Base-by-base conservation (phyloP, 2,113 vertebrate species). In the Nothoprocta pentlandii region DNA sequence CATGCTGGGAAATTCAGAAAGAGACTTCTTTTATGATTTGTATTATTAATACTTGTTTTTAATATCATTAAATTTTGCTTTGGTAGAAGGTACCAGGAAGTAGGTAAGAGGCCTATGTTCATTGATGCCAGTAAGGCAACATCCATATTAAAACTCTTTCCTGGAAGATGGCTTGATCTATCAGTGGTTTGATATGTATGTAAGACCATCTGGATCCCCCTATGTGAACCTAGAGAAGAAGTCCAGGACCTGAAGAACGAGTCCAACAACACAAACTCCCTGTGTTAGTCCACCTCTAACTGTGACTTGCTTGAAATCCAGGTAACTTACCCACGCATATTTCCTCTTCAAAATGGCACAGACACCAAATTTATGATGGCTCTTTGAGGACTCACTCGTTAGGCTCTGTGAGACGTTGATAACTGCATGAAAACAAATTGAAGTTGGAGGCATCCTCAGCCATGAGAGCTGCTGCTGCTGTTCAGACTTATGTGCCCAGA, bases 41-140 rank as follows among this genome's bases (percentile, higher is more conserved):
- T 61, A 22, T 47, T 25, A 21, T 5, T 74, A 51, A 62, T 25
- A 23, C 0, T 0, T 39, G 4, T 66, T 76, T 91, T 77, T 47
- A 76, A 30, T 78, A 16, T 3, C 2, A 1, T 20, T 36, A 8
- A 4, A 16, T 54, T 39, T 21, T 88, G 54, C 44, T 78, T 70
- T 86, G 64, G 30, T 17, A 1, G 15, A 56, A 30, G 15, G 54
- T 56, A 56, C 54, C 25, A 30, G 20, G 46, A 62, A 3, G 22
- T 34, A 73, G 64, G n/a, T 64, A 22, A 44, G 71, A 78, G 26
- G 32, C 10, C 17, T n/a, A 16, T 20, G 22, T 28, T 41, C 41
- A 4, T 46, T 78, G 49, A 1, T 89, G 34, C 51, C 28, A 20
- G 9, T 51, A 59, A 59, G 20, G 22, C 25, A 54, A 49, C 5